Percentiles rank a stretch among this genome's conserved stretches.
Evolutionary conservation across 2,113 vertebrate genomes (phyloP).

Genomic region (Maccullochella peelii): DNA sequence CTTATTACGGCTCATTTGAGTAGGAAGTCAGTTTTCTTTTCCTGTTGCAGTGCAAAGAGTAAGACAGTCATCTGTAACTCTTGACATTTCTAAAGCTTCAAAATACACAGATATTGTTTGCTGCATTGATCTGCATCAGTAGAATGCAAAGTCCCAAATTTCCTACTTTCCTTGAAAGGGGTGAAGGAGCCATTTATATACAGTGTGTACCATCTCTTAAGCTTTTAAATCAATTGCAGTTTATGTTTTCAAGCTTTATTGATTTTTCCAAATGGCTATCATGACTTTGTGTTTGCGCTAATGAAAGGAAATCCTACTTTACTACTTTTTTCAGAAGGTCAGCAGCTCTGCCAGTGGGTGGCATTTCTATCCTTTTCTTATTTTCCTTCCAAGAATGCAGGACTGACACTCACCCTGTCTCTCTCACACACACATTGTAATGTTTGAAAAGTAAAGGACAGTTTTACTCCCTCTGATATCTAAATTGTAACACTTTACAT

Average conservation of each 20-base stretch:
- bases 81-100: constrained; percentile 26
- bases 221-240: constrained; percentile 51
- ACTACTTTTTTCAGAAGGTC: constrained; percentile 35
- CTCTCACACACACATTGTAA: neutral
- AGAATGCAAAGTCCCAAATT: constrained; percentile 21
- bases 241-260: constrained; percentile 64
- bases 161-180: constrained; percentile 17
- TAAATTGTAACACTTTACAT: neutral
- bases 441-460: neutral
- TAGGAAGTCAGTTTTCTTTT: constrained; percentile 20
- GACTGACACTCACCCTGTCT: neutral
- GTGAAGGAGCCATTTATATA: constrained; percentile 36
- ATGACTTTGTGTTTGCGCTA: constrained; percentile 55
- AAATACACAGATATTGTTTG: neutral
- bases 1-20: neutral
- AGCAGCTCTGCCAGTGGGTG: constrained; percentile 14
- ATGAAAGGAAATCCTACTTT: constrained; percentile 61
- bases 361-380: constrained; percentile 1
- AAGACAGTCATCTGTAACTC: constrained; percentile 9
- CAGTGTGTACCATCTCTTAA: constrained; percentile 25
- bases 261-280: constrained; percentile 63
- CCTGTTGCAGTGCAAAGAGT: neutral
- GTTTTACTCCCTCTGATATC: neutral
- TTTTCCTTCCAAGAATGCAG: constrained; percentile 23
- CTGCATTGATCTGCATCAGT: constrained; percentile 41